Evolutionary conservation across 2,113 vertebrate genomes (phyloP).

Genomic region (Psammodynastes pulverulentus): DNA sequence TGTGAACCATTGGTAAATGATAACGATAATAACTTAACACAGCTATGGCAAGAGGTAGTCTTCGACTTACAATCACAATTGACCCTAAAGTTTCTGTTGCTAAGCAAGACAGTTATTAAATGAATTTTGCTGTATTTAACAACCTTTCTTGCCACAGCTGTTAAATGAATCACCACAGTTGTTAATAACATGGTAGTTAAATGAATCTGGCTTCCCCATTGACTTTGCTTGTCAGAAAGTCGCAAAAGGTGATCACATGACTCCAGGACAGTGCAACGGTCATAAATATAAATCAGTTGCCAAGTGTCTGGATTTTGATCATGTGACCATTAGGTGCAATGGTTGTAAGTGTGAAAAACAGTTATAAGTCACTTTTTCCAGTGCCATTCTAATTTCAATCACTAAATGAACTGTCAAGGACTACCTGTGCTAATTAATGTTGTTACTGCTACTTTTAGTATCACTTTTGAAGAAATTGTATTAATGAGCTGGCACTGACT

Average conservation of each 20-base stretch:
- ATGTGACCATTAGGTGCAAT: not conserved
- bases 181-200: not conserved
- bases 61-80: too few relatives aligned
- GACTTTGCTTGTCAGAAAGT: not conserved
- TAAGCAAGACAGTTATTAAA: not conserved
- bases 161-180: not conserved
- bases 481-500: not conserved
- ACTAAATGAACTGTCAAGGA: not conserved
- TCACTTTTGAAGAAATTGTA: not conserved
- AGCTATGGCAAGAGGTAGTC: too few relatives aligned
- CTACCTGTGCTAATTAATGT: not conserved
- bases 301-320: not conserved
- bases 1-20: not conserved
- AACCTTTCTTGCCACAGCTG: not conserved
- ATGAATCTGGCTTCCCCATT: not conserved
- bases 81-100: too few relatives aligned
- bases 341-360: not conserved
- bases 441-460: not conserved
- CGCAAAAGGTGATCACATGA: not conserved
- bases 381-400: not conserved
- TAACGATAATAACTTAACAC: not conserved
- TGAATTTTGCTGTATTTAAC: not conserved
- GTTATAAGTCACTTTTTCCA: not conserved
- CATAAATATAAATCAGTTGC: not conserved
- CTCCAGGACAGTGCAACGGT: fast-evolving